Evolutionary conservation across 2,888 invertebrate genomes (phyloP), one percentile per base, ranked within the genome.

Genomic region (Vesta saturnalis): DNA sequence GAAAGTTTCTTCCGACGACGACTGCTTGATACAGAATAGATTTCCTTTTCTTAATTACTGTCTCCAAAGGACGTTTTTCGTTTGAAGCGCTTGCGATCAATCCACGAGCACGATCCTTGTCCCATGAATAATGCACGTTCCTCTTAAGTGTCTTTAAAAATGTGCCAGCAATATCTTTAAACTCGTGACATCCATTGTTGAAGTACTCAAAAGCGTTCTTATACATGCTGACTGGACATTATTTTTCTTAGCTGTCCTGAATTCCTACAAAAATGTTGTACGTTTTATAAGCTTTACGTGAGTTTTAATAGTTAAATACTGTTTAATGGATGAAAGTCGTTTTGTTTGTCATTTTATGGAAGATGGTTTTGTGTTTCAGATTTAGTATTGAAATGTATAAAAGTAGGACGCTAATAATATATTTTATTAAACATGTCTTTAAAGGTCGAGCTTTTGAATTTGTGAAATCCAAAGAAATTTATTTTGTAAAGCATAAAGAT

Each of bases 81-180:
- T 69, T 64, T 62, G 61, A 49, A 57, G 57, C 56, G 55, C 47
- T 69, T 35, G 35, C 57, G 68, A 69, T 69, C 60, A 60, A 64
- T 63, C 61, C 64, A 57, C 55, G 54, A 66, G 66, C 65, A 66
- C 69, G 69, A 66, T 65, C 62, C 59, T 58, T 57, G 49, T 54
- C 47, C 68, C 64, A 70, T 70, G 70, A 70, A 70, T 70, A 70
- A 70, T 70, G 63, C 63, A 66, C 70, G 63, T 65, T 58, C 61
- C 55, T 23, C 54, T 64, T 61, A 70, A 70, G 64, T 60, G 64
- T 70, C 68, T 68, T 70, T 67, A 68, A 70, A 67, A 67, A 68
- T 70, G 70, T 68, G 67, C 58, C 67, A 70, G 70, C 68, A 68
- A 70, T 70, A 70, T 68, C 70, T 70, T 67, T 52, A 67, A 70